These are phyloP conservation scores for Drosophila nebulosa DNA, from an alignment of 1,140 invertebrate genomes.

Conservation along the genomic window DNA sequence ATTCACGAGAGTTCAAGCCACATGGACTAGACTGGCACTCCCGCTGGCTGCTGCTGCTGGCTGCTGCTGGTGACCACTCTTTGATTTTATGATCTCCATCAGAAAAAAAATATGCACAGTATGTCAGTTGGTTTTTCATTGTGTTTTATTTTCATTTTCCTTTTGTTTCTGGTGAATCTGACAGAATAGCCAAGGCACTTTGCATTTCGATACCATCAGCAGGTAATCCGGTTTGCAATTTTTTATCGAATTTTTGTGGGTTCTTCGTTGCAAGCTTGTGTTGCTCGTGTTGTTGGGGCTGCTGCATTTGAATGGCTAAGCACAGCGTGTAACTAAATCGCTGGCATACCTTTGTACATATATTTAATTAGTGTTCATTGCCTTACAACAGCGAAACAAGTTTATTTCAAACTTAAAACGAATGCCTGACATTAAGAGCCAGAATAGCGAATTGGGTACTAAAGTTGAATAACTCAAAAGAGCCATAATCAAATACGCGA, in stretches of 20 bases:
- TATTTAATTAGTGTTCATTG: conserved; percentile 21
- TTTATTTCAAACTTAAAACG: neutral
- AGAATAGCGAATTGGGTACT: neutral
- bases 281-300: too few relatives aligned
- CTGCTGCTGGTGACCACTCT: neutral
- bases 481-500: neutral
- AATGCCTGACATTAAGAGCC: neutral
- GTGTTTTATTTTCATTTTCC: conserved; percentile 33
- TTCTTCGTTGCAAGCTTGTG: conserved; percentile 3
- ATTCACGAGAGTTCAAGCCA: too few relatives aligned
- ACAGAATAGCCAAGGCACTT: conserved; percentile 37
- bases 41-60: too few relatives aligned
- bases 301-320: conserved; percentile 4
- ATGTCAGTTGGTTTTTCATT: conserved; percentile 4
- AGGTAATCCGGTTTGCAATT: conserved; percentile 43
- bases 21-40: conserved; percentile 13
- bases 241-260: neutral
- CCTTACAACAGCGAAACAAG: neutral
- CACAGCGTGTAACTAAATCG: conserved; percentile 29
- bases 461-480: too few relatives aligned
- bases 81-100: conserved; percentile 58
- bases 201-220: conserved; percentile 56
- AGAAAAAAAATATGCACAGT: neutral
- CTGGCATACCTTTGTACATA: neutral
- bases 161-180: conserved; percentile 20